Conservation (phyloP, 1,140 invertebrate genomes). For the Bombus confusus region DNA sequence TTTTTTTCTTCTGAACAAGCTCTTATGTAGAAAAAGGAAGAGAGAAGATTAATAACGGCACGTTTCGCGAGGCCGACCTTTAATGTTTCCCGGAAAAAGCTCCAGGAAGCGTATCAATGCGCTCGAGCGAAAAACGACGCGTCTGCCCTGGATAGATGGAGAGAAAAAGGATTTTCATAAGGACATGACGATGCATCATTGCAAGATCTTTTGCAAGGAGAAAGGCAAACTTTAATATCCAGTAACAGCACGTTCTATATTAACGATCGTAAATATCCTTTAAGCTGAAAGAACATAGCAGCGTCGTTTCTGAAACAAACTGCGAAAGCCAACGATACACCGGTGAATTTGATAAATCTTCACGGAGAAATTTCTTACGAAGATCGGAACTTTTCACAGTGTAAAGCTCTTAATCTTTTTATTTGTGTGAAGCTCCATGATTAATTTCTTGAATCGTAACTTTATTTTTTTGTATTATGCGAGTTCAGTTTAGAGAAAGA, state of each 20-base stretch:
- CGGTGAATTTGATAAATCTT: not conserved
- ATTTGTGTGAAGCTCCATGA: not conserved
- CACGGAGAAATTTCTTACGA: not conserved
- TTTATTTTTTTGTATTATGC: not conserved
- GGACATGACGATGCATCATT: slow-evolving; percentile 35
- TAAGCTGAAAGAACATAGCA: not conserved
- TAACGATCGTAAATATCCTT: slow-evolving; percentile 35
- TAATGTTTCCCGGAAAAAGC: slow-evolving; percentile 15
- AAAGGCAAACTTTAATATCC: slow-evolving; percentile 43
- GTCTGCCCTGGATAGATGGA: not conserved
- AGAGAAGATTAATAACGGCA: slow-evolving; percentile 22
- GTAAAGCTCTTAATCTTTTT: too few species aligned
- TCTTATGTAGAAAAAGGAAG: not conserved
- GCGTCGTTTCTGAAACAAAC: not conserved
- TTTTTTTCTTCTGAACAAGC: too few species aligned
- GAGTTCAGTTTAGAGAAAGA: not conserved
- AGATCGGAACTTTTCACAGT: not conserved
- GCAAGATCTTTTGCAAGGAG: not conserved
- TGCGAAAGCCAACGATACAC: not conserved
- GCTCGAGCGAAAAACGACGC: not conserved
- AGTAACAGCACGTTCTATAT: slow-evolving; percentile 27
- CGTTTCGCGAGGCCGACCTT: not conserved
- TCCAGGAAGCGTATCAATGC: not conserved
- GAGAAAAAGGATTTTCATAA: slow-evolving; percentile 14
- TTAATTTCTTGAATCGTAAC: not conserved